Percentiles rank a stretch among this genome's conserved stretches.
Evolutionary conservation across 2,888 invertebrate genomes (phyloP).

Genomic region (Luperina nickerlii): DNA sequence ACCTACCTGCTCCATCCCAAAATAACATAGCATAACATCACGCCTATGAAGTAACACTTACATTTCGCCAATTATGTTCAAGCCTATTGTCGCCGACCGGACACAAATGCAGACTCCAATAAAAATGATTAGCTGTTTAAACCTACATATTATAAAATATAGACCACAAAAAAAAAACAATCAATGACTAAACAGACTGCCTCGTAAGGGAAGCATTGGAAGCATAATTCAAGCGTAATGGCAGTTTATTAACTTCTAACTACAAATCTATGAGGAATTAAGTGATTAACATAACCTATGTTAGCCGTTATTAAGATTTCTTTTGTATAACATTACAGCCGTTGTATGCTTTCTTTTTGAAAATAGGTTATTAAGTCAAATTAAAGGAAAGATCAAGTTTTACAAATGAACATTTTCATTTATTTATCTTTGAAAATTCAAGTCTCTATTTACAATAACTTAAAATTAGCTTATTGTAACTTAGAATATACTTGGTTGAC

Average conservation of each 20-base stretch:
- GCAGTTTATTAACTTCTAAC: not conserved
- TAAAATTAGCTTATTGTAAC: constrained; percentile 40
- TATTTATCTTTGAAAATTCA: constrained; percentile 33
- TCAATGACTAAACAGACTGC: not conserved
- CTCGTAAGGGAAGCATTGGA: not conserved
- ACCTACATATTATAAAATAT: not conserved
- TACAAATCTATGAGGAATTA: not conserved
- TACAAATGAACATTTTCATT: constrained; percentile 35
- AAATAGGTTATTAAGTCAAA: not conserved
- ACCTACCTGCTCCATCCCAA: not conserved
- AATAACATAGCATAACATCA: not conserved
- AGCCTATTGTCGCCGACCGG: not conserved
- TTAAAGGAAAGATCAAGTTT: not conserved
- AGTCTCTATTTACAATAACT: constrained; percentile 57
- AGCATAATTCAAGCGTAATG: not conserved
- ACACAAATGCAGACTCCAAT: not conserved
- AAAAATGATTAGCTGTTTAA: not conserved
- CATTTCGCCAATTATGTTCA: not conserved
- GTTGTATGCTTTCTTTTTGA: not conserved
- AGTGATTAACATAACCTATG: not conserved
- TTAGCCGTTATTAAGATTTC: not conserved
- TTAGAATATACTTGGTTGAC: constrained; percentile 44
- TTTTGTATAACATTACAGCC: not conserved
- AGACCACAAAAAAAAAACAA: not conserved
- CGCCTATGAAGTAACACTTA: not conserved